phyloP scores from a whole-genome alignment of 1,140 invertebrate genomes.

The Zaprionus vittiger region DNA sequence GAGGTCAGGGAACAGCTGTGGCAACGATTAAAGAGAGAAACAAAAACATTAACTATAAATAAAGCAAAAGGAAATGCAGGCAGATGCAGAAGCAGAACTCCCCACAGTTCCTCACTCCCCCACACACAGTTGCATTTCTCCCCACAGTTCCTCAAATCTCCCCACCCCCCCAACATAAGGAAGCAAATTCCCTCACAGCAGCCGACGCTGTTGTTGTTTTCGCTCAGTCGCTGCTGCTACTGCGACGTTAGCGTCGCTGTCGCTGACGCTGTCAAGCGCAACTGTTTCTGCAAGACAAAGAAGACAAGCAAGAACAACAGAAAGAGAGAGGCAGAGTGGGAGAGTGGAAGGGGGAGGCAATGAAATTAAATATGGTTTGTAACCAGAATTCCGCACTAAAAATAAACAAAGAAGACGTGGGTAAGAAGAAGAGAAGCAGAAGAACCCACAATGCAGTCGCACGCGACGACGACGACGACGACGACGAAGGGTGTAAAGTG shows the following conservation, averaged over 20 bases:
- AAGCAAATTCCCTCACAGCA: conserved; percentile 15
- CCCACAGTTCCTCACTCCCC: background rate
- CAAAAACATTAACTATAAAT: conserved; percentile 46
- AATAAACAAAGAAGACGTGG: conserved; percentile 67
- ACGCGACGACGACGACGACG: conserved; percentile 1
- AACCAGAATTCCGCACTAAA: conserved; percentile 77
- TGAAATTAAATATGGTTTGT: conserved; percentile 74
- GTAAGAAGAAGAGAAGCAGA: conserved; percentile 6
- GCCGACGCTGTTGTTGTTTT: conserved; percentile 3
- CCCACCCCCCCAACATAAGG: conserved; percentile 8
- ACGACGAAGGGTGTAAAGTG: background rate
- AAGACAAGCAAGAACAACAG: conserved; percentile 24
- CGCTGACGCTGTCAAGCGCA: conserved; percentile 44
- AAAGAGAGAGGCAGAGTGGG: conserved; percentile 10
- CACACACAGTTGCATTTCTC: background rate
- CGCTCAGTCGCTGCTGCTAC: background rate
- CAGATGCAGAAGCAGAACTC: background rate
- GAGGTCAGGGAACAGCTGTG: conserved; percentile 4
- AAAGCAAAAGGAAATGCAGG: conserved; percentile 41
- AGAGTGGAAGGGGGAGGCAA: conserved; percentile 25
- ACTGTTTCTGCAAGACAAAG: conserved; percentile 65
- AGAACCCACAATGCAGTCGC: conserved; percentile 2
- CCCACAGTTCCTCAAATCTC: background rate
- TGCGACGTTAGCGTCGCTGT: background rate
- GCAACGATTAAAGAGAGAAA: conserved; percentile 34